Conservation (phyloP, 1,140 invertebrate species). For the Cecropterus lyciades region DNA sequence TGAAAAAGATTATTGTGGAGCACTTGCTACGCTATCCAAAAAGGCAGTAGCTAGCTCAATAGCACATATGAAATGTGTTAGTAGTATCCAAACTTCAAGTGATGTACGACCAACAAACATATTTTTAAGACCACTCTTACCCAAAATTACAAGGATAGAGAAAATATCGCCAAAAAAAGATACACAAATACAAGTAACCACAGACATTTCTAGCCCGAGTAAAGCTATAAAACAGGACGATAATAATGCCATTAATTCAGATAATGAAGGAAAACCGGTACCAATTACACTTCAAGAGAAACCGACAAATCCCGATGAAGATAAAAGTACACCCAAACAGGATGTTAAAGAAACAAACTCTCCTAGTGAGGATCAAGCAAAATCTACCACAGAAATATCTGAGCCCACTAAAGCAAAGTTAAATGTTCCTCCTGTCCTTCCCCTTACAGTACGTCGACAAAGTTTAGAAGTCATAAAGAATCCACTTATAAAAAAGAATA, state of each 20-base stretch:
- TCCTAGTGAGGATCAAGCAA: background rate
- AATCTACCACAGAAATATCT: conserved; percentile 18
- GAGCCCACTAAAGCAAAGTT: conserved; percentile 42
- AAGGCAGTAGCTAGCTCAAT: conserved; percentile 60
- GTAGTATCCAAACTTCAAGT: conserved; percentile 45
- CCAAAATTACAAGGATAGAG: conserved; percentile 61
- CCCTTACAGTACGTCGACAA: conserved; percentile 69
- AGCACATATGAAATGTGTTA: conserved; percentile 72
- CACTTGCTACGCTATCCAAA: conserved; percentile 61
- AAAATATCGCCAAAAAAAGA: conserved; percentile 74
- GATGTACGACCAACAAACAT: conserved; percentile 52
- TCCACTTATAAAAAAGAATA: conserved; percentile 75
- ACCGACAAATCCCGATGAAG: conserved; percentile 16
- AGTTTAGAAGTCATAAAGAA: conserved; percentile 74
- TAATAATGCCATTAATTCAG: conserved; percentile 13
- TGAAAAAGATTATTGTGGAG: conserved; percentile 69
- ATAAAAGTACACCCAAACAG: conserved; percentile 14
- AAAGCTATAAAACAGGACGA: conserved; percentile 4
- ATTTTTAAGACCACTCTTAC: conserved; percentile 66
- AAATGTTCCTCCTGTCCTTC: conserved; percentile 58
- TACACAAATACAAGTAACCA: conserved; percentile 9
- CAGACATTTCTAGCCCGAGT: conserved; percentile 3
- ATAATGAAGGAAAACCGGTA: conserved; percentile 28
- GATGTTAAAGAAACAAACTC: conserved; percentile 25
- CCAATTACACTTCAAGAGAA: conserved; percentile 38